Evolutionary conservation across 2,113 vertebrate genomes (phyloP), one percentile per base, ranked within the genome.

Genomic region (Ceyx margarethae): DNA sequence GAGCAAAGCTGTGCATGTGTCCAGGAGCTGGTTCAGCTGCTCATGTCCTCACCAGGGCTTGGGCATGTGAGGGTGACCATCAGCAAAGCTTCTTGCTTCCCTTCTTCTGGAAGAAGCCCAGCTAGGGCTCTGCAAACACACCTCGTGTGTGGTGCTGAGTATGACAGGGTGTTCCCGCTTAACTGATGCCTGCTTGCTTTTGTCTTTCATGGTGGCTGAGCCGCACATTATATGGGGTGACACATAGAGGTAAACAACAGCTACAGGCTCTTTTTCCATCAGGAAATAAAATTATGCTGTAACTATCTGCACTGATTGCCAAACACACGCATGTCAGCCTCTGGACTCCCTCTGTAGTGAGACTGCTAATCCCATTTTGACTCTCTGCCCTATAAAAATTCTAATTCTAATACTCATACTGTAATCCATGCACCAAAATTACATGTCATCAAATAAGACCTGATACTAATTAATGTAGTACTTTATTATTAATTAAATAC

Each of bases 401-500:
- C 53, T 72, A 35, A 61, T 83, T 77, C 67, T 65, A 74, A 58
- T 87, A 65, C 15, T 78, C 45, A 82, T 37, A 20, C 45, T 71
- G 7, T 83, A 89, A 87, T 85, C 53, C 81, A 88, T 81, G 31
- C 66, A 60, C 50, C 21, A 40, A 69, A 53, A 87, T 71, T 66
- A 66, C 75, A 68, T 31, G 62, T 40, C 64, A 73, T 62, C 69
- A 81, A 76, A 76, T 89, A 78, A 90, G 66, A 58, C 18, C 31
- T 5, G 5, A 65, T 54, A 66, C 51, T 66, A 87, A 82, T 69
- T 76, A 92, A 89, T 17, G 7, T 13, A 51, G 26, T 67, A 69
- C 54, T 88, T 96, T 87, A 66, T 89, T 69, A 83, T 87, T 95
- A 80, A 85, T 82, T 85, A 92, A 84, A 81, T 80, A 57, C 58